A percentile compares a stretch with the other conserved stretches of the same genome.
Evolutionary conservation across 2,113 vertebrate genomes (phyloP).

Genomic region (Pomatostomus ruficeps): DNA sequence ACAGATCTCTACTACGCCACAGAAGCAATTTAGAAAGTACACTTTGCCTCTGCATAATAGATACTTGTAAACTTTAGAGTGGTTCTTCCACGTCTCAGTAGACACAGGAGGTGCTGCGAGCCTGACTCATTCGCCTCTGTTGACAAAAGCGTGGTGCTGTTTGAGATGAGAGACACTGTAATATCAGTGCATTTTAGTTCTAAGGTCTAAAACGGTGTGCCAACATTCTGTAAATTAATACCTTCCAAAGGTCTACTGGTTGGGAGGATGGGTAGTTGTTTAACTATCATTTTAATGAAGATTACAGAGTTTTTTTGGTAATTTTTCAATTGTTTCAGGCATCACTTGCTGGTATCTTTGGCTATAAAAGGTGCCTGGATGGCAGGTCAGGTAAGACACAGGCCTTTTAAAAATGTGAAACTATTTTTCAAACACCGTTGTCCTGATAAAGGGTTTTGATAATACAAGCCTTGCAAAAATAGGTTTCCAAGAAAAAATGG

Average conservation of each 20-base stretch:
- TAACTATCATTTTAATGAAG: neutral
- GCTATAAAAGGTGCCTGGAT: neutral
- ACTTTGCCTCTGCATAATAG: neutral
- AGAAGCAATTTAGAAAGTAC: neutral
- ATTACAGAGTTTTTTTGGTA: neutral
- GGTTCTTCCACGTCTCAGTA: neutral
- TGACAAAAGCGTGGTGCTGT: neutral
- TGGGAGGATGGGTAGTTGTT: neutral
- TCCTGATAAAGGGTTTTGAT: neutral
- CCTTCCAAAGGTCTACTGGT: neutral
- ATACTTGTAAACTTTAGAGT: neutral
- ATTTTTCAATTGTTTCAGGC: neutral
- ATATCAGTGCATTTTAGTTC: neutral
- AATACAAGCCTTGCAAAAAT: neutral
- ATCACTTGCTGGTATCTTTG: neutral
- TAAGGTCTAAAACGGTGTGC: neutral
- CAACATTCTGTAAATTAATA: neutral
- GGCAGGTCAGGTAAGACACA: neutral
- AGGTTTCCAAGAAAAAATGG: neutral
- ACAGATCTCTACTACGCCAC: neutral
- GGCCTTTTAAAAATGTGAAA: neutral
- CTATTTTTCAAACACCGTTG: neutral
- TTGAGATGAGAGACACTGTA: neutral
- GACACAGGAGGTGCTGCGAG: neutral
- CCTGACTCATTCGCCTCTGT: neutral